phyloP scores from a whole-genome alignment of 2,113 vertebrate species.

The Numida meleagris region DNA sequence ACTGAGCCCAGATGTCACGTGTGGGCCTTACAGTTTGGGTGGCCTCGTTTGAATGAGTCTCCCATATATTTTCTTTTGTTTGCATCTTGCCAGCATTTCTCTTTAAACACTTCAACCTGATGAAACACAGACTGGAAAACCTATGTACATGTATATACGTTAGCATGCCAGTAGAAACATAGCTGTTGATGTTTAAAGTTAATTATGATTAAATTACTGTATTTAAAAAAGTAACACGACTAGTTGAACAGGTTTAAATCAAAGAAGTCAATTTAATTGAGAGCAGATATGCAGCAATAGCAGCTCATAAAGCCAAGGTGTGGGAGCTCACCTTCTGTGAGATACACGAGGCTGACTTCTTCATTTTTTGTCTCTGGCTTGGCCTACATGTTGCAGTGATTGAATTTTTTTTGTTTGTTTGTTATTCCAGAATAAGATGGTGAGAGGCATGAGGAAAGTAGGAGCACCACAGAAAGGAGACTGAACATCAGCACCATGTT shows the following conservation, averaged over 20 bases:
- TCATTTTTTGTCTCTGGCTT: background rate
- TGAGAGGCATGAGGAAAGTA: background rate
- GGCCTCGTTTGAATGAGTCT: background rate
- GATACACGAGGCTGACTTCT: background rate
- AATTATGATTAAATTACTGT: background rate
- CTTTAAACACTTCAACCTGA: background rate
- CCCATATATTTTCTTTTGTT: background rate
- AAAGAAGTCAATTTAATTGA: background rate
- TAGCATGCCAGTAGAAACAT: background rate
- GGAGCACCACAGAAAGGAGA: background rate
- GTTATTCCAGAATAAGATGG: background rate
- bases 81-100: background rate
- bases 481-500: background rate
- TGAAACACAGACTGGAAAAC: background rate
- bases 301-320: background rate
- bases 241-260: slow-evolving; percentile 37
- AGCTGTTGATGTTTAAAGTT: slow-evolving; percentile 4
- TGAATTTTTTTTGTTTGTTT: background rate
- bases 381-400: background rate
- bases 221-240: background rate
- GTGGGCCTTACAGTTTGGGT: background rate
- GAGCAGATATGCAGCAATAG: background rate
- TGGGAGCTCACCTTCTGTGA: background rate
- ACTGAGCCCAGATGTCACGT: background rate
- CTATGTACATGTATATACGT: background rate